phyloP scores from a whole-genome alignment of 1,140 invertebrate genomes.

The Schmidtea mediterranea region DNA sequence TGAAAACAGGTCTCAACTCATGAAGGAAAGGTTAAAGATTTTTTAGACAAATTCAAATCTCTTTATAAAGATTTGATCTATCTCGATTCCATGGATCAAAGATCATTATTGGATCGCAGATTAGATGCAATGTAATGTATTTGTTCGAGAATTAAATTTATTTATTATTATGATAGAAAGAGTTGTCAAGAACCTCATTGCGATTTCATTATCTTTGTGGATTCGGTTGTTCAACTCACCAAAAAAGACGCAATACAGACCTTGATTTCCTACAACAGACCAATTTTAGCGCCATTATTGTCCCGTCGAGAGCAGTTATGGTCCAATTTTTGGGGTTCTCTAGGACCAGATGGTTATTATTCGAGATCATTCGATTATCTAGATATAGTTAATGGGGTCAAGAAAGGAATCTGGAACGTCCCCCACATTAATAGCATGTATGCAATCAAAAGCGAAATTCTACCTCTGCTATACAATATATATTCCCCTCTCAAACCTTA shows the following conservation, averaged over 20 bases:
- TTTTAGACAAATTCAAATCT: constrained; percentile 32
- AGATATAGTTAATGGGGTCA: constrained; percentile 78
- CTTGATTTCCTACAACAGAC: constrained; percentile 18
- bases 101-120: too few relatives aligned
- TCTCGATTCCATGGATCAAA: too few relatives aligned
- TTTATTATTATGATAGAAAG: too few relatives aligned
- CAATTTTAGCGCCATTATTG: constrained; percentile 56
- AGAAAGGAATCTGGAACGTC: constrained; percentile 91
- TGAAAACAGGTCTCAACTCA: too few relatives aligned
- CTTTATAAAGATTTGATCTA: constrained; percentile 33
- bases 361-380: constrained; percentile 76
- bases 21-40: constrained; percentile 19
- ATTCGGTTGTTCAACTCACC: constrained; percentile 55
- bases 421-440: constrained; percentile 46
- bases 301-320: constrained; percentile 50
- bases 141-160: too few relatives aligned
- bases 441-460: neutral
- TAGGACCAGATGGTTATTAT: constrained; percentile 48
- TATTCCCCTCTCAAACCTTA: too few relatives aligned
- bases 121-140: too few relatives aligned
- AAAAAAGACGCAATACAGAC: constrained; percentile 41
- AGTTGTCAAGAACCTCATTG: too few relatives aligned
- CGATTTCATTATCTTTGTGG: constrained; percentile 55
- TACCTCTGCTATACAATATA: too few relatives aligned
- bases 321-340: constrained; percentile 95